Evolutionary conservation across 1,140 invertebrate species (phyloP), one percentile per base, ranked within the genome.

Genomic region (Akabosia matsudoensis): DNA sequence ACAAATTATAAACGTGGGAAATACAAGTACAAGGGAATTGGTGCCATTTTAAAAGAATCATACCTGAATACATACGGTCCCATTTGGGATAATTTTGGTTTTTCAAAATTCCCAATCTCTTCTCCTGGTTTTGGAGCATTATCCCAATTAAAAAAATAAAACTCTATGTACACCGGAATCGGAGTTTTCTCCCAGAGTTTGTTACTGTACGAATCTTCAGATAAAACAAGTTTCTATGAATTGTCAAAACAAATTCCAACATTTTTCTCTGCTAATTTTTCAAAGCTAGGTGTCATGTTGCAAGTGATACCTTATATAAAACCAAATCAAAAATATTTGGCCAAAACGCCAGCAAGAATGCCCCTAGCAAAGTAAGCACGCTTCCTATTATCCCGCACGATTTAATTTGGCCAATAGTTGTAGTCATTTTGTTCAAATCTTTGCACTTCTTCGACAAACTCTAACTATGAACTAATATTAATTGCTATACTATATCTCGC

Each of bases 121-220:
- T 89, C 84, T 22, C 90, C 84, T 0, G 91, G 88, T 84, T 95
- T 95, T 16, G 92, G n/a, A n/a, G n/a, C n/a, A n/a, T n/a, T n/a
- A n/a, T n/a, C 93, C 31, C 94, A 90, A 84, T 95, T 95, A 86
- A 94, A 95, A 82, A 95, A 92, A 83, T 93, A 94, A 14, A 94
- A 87, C 76, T 90, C 89, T 18, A 94, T 88, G 82, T 89, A 91
- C 84, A 94, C 90, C 0, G 92, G 92, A 61, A 93, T 87, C 0
- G 91, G 89, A 0, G 91, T 91, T 79, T 90, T 87, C 79, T 89
- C 85, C 93, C 93, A 95, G 71, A 90, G 85, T 4, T 86, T 76
- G 83, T 87, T 93, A 72, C 87, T 88, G 56, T 86, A 85, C 0
- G 80, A 81, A 24, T 74, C 45, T 33, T 30, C 24, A 52, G 74